Evolutionary conservation across 2,888 invertebrate species (phyloP).

Genomic region (Drepana falcataria): DNA sequence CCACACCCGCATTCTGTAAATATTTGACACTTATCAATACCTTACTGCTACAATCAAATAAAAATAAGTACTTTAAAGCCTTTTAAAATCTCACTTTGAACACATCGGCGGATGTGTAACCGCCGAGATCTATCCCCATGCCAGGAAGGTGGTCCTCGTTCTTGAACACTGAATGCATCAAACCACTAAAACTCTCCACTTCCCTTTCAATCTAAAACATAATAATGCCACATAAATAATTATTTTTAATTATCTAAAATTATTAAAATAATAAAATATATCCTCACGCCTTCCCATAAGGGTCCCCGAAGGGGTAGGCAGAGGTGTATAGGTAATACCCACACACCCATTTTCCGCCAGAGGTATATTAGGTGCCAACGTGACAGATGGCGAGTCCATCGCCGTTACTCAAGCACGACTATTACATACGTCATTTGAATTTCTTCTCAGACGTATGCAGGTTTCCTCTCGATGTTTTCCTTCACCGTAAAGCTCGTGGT

Average conservation of each 20-base stretch:
- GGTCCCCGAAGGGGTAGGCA: too few relatives aligned
- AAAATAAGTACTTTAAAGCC: neutral
- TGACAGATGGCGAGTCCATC: too few relatives aligned
- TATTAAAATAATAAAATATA: too few relatives aligned
- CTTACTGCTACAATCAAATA: neutral
- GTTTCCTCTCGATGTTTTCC: too few relatives aligned
- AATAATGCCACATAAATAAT: neutral
- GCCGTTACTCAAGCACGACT: too few relatives aligned
- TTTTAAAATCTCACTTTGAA: constrained; percentile 45
- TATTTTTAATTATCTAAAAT: neutral
- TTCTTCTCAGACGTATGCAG: too few relatives aligned
- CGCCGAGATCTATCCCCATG: constrained; percentile 61
- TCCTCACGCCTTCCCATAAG: too few relatives aligned
- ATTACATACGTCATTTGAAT: too few relatives aligned
- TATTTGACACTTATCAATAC: constrained; percentile 12
- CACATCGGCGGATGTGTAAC: constrained; percentile 54
- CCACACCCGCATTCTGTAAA: constrained; percentile 86
- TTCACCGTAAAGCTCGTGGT: too few relatives aligned
- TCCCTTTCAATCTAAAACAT: constrained; percentile 61
- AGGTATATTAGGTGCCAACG: too few relatives aligned
- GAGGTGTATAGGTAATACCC: too few relatives aligned
- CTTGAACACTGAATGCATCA: constrained; percentile 60
- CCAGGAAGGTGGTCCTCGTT: constrained; percentile 61
- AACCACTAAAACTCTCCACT: constrained; percentile 67
- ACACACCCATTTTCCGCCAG: too few relatives aligned